Base-by-base conservation (phyloP, 2,797 vertebrate species). In the Premnoplex brunnescens region DNA sequence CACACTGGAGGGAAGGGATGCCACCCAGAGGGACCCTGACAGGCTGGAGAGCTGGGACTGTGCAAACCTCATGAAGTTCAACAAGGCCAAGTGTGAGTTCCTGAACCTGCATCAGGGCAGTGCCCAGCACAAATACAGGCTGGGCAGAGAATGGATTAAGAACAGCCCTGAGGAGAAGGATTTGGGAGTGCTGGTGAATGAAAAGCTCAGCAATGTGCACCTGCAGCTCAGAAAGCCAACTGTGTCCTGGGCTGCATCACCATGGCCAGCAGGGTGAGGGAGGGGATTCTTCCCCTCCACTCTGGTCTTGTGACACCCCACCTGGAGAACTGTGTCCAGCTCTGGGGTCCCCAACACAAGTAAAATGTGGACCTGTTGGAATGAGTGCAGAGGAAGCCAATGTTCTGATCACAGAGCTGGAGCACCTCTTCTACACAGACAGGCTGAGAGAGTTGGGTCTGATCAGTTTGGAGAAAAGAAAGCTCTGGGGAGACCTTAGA, bases 1-100 rank as follows among this genome's bases (percentile, higher is more conserved):
- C 41, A 62, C 0, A 0, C 32, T 63, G 43, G 9, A 43, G 27
- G 36, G 32, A 56, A 26, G 49, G 5, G 20, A 51, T 56, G 32
- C 11, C 49, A 62, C 24, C 71, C 48, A 36, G 15, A 54, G 32
- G 2, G 22, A 9, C 27, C 48, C 54, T 64, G 27, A 24, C 23
- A 21, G 19, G 55, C 27, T 18, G 19, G 19, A 69, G 71, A 55
- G 9, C 12, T 49, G 62, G 12, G 27, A 4, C 6, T 5, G 2
- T 14, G 7, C 6, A 24, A 41, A 49, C 56, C 6, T 2, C 3
- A 4, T 9, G 49, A 44, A 54, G 10, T 54, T 68, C 69, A 75
- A 0, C 34, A 48, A 39, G 24, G 28, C 28, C 37, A 51, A 43
- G 28, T 4, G 7, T n/a, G 63, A 34, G 5, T 0, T 77, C 17